Evolutionary conservation across 1,140 invertebrate genomes (phyloP).

Genomic region (Paraescarpia echinospica): DNA sequence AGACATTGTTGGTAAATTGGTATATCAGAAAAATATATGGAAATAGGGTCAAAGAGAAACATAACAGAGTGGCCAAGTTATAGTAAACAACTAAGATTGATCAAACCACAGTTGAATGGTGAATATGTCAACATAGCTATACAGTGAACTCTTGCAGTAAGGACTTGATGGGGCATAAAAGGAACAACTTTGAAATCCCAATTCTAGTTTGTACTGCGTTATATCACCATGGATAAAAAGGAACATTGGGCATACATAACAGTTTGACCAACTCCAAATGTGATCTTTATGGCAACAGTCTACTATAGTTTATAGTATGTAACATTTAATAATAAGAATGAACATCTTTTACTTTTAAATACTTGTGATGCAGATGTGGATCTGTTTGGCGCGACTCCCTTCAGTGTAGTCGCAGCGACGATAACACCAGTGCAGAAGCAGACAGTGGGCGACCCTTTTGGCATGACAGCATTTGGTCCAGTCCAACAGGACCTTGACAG

Average conservation of each 20-base stretch:
- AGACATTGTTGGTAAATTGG: too few species aligned
- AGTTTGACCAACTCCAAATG: too few species aligned
- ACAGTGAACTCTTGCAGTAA: neutral
- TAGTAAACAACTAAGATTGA: neutral
- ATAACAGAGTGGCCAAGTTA: neutral
- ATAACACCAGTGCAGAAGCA: neutral
- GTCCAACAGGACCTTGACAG: conserved; percentile 66
- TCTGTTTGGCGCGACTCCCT: conserved; percentile 25
- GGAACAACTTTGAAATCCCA: too few species aligned
- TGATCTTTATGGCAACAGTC: too few species aligned
- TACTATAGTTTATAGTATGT: neutral
- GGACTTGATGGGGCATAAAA: too few species aligned
- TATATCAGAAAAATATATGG: too few species aligned
- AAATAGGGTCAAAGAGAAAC: too few species aligned
- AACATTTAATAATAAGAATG: neutral
- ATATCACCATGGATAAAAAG: too few species aligned
- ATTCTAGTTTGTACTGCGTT: too few species aligned
- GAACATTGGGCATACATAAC: too few species aligned
- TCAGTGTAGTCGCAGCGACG: conserved; percentile 11
- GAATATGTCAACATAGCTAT: neutral
- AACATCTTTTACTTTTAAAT: neutral
- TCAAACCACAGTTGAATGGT: neutral
- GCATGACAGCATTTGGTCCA: conserved; percentile 75
- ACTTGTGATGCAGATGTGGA: conserved; percentile 20
- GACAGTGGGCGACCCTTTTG: conserved; percentile 66